Conservation (phyloP, 2,888 invertebrate genomes). For the Lysandra bellargus region DNA sequence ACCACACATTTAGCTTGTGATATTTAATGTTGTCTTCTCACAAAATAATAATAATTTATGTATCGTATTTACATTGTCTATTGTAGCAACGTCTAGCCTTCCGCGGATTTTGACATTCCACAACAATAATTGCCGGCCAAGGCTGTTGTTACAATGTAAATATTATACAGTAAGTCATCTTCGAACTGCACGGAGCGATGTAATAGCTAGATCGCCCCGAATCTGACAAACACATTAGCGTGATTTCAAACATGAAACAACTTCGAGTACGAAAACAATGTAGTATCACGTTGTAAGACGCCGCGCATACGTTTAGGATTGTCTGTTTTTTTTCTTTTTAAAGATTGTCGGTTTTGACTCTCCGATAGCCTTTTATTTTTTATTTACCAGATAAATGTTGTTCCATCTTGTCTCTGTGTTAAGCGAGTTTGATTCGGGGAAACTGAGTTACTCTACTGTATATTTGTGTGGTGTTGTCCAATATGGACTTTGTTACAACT, state of each 20-base stretch:
- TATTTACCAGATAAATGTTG: too few relatives aligned
- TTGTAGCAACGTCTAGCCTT: not conserved
- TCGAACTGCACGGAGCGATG: too few relatives aligned
- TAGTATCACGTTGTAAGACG: too few relatives aligned
- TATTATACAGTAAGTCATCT: not conserved
- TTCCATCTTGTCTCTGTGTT: too few relatives aligned
- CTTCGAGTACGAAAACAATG: too few relatives aligned
- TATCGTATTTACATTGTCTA: not conserved
- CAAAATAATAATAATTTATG: too few relatives aligned
- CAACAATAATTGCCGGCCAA: constrained; percentile 37
- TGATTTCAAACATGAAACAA: not conserved
- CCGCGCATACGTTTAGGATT: too few relatives aligned
- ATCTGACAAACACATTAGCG: not conserved
- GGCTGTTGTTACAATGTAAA: constrained; percentile 36
- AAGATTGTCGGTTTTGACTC: too few relatives aligned
- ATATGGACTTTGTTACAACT: constrained; percentile 42
- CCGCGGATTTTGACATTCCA: not conserved
- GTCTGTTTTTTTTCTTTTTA: too few relatives aligned
- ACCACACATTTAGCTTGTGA: not conserved
- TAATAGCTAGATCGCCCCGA: not conserved
- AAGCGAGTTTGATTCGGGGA: too few relatives aligned
- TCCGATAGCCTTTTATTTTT: too few relatives aligned
- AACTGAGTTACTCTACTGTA: not conserved
- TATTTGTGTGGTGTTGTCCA: not conserved
- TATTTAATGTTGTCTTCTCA: too few relatives aligned